Conservation (phyloP, 2,113 vertebrate species). For the Nesoenas mayeri region DNA sequence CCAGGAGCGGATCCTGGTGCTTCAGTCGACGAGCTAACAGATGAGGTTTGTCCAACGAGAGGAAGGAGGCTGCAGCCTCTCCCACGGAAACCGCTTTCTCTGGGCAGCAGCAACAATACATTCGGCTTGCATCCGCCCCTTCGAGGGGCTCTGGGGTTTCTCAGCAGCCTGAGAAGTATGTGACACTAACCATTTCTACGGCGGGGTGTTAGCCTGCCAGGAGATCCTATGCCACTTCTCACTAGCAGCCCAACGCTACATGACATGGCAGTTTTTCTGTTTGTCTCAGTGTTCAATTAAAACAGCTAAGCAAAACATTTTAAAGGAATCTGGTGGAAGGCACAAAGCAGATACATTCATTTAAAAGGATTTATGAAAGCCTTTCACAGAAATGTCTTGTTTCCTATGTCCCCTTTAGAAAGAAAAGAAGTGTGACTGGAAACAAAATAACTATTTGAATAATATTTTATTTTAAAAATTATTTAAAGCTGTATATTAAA, state of each 20-base stretch:
- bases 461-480: not conserved
- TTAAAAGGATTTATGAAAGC: not conserved
- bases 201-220: not conserved
- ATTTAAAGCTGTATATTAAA: not conserved
- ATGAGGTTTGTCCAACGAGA: not conserved
- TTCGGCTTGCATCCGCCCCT: not conserved
- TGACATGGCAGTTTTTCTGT: not conserved
- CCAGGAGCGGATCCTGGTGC: not conserved
- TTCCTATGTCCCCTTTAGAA: not conserved
- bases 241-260: not conserved
- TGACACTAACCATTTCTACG: not conserved
- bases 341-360: not conserved
- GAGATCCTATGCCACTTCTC: not conserved
- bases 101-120: not conserved
- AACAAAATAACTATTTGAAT: not conserved
- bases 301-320: not conserved
- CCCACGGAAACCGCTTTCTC: not conserved
- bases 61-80: not conserved
- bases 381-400: not conserved
- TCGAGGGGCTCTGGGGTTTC: not conserved
- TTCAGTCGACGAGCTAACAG: not conserved
- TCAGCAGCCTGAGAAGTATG: not conserved
- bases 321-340: not conserved
- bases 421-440: not conserved
- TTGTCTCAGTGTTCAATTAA: not conserved